These are phyloP conservation scores for Amphiprion clarkii DNA, from an alignment of 2,797 vertebrate genomes.

Conservation along the genomic window DNA sequence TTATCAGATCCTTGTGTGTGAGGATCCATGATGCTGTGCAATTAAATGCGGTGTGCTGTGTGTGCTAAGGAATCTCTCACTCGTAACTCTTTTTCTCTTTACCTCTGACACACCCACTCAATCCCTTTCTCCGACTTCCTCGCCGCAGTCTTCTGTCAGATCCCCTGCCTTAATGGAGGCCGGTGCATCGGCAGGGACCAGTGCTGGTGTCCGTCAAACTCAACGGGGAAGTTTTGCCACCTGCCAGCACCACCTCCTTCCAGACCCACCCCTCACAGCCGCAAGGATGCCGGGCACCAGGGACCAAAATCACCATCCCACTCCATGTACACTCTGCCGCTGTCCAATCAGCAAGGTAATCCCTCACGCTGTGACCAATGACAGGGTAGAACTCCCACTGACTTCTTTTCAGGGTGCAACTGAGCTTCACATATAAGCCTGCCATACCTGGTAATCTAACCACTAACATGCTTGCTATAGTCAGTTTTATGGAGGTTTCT, in stretches of 20 bases:
- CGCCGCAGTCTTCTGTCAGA: conserved; percentile 94
- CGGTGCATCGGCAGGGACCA: conserved; percentile 92
- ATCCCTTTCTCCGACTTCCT: neutral
- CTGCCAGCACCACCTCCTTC: conserved; percentile 82
- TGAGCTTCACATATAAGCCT: neutral
- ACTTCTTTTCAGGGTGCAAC: too few species aligned
- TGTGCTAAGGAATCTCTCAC: conserved; percentile 30
- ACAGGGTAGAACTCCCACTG: neutral
- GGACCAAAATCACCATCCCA: conserved; percentile 82
- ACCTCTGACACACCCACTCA: neutral
- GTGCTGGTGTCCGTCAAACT: conserved; percentile 95
- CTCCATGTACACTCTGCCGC: conserved; percentile 91
- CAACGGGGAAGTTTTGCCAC: conserved; percentile 96
- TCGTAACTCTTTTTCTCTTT: conserved; percentile 29
- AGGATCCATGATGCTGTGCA: conserved; percentile 58
- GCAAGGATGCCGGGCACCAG: conserved; percentile 63
- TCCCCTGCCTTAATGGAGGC: conserved; percentile 94
- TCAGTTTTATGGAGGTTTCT: too few species aligned
- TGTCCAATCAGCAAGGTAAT: conserved; percentile 95
- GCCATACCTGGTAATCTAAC: neutral
- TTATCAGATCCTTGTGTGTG: conserved; percentile 52
- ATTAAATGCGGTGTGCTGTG: conserved; percentile 52
- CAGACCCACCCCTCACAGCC: conserved; percentile 73
- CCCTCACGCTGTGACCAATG: neutral
- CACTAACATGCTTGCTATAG: too few species aligned